These are phyloP conservation scores for Andinoacara biseriatus DNA, from an alignment of 2,113 vertebrate species.

Conservation along the genomic window DNA sequence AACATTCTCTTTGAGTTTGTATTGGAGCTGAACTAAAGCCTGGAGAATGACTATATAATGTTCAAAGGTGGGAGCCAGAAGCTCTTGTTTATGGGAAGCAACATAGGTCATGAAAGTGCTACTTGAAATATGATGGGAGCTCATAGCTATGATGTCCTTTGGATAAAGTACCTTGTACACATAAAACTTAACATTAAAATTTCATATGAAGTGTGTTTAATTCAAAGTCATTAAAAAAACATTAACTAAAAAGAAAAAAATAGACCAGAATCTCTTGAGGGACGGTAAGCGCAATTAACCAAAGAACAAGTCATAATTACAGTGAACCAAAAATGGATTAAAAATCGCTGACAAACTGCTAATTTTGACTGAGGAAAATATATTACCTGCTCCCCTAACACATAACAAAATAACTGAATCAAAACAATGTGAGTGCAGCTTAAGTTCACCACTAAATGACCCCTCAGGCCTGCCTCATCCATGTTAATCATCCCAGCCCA, in stretches of 20 bases:
- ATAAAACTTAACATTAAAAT: background rate
- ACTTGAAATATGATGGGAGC: background rate
- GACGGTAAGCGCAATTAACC: background rate
- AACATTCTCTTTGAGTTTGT: background rate
- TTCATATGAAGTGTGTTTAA: background rate
- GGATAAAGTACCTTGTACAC: background rate
- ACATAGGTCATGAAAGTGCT: background rate
- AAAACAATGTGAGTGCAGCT: background rate
- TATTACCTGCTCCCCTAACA: background rate
- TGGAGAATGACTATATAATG: background rate
- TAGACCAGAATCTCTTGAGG: constrained; percentile 1
- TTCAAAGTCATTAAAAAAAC: constrained; percentile 14
- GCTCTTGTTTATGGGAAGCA: background rate
- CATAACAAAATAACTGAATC: background rate
- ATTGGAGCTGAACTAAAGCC: background rate
- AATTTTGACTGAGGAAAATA: background rate
- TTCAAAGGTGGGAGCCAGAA: background rate
- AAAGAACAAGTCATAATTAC: constrained; percentile 11
- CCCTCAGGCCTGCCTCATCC: constrained; percentile 1
- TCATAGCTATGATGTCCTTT: background rate
- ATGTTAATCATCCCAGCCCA: background rate
- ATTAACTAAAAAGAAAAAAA: background rate
- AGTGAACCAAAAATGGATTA: constrained; percentile 2
- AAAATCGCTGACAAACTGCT: constrained; percentile 4
- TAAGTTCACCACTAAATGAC: background rate